Evolutionary conservation across 2,113 vertebrate genomes (phyloP).

Genomic region (Macaca fascicularis): T2T-MFA8v1.1 NC_088390.1:59761501-59762000

Average conservation of each 20-base stretch:
- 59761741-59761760: not conserved
- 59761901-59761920: not conserved
- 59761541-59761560: too few relatives aligned
- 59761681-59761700: too few relatives aligned
- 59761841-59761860: not conserved
- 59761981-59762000: not conserved
- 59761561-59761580: too few relatives aligned
- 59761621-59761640: too few relatives aligned
- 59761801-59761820: not conserved
- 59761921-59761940: not conserved
- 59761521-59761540: too few relatives aligned
- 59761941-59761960: not conserved
- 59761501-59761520: too few relatives aligned
- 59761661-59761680: too few relatives aligned
- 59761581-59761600: too few relatives aligned
- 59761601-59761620: too few relatives aligned
- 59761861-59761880: not conserved
- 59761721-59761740: not conserved
- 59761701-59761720: not conserved
- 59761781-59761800: not conserved
- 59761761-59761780: not conserved
- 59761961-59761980: not conserved
- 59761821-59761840: not conserved
- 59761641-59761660: too few relatives aligned
- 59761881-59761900: not conserved